Base-by-base conservation (phyloP, 2,888 invertebrate genomes). In the Melieria crassipennis region DNA sequence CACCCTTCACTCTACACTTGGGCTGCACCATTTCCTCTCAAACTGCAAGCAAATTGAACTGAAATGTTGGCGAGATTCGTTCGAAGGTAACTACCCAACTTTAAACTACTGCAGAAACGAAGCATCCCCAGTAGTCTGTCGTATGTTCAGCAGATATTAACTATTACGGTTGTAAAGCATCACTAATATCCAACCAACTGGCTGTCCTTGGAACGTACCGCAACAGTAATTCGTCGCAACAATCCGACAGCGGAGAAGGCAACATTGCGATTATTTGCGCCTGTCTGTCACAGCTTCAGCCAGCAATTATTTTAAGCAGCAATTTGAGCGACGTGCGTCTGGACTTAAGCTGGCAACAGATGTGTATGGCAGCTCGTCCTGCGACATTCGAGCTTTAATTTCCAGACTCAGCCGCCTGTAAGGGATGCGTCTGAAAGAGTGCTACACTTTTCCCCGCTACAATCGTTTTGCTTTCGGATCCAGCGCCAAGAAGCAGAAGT, bases 301-400 rank as follows among this genome's bases (percentile, higher is more conserved):
- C 63, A 62, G 70, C 69, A 75, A 74, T 77, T 77, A 74, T 75
- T 76, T 71, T 72, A 70, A 73, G 76, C 75, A 69, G 62, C 66
- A 69, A 46, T 52, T 75, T 65, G 61, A 72, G 56, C 62, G 69
- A 71, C 69, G 70, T 65, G 73, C 65, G 73, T 73, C 72, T 74
- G 71, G 64, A 56, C 61, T 70, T 82, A 80, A 82, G 79, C 83
- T 78, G 80, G 78, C 83, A 82, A 77, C 84, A 84, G 83, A 82
- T 84, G 83, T 81, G 78, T 77, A 75, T 80, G 80, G 79, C 83
- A 82, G 81, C 77, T 78, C 47, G 48, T 43, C 9, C 63, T 70
- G 42, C 52, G 50, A 6, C 11, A 30, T 47, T 63, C 11, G 45
- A 7, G 9, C 61, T 42, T 43, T 61, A 30, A 61, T 13, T 61